Percentiles rank a stretch among this genome's conserved stretches.
Evolutionary conservation across 2,888 invertebrate genomes (phyloP).

Genomic region (Tipula vernalis): DNA sequence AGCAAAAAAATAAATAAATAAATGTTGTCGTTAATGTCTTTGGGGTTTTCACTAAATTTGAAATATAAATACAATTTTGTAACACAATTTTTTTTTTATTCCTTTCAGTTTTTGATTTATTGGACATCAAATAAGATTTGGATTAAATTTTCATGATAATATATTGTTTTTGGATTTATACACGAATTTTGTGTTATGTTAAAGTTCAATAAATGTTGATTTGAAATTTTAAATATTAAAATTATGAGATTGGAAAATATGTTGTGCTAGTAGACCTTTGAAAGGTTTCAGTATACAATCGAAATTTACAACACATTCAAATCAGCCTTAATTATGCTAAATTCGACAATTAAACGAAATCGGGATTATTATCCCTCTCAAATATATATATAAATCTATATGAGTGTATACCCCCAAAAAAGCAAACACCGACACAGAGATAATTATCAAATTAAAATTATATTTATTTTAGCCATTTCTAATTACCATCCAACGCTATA

Average conservation of each 20-base stretch:
- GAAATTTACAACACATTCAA: neutral
- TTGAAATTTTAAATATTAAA: neutral
- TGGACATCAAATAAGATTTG: slow-evolving; percentile 4
- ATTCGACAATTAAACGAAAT: neutral
- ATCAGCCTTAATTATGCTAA: too few species aligned
- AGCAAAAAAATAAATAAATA: neutral
- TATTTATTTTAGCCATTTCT: neutral
- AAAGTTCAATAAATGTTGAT: neutral
- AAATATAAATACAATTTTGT: neutral
- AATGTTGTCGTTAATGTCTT: slow-evolving; percentile 4
- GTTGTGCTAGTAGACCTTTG: too few species aligned
- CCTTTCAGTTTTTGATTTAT: neutral
- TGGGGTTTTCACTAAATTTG: neutral
- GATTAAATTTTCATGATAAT: neutral
- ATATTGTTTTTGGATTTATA: neutral
- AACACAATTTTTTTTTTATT: neutral
- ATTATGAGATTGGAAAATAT: neutral
- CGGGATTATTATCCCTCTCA: neutral
- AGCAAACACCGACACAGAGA: neutral
- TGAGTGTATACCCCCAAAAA: neutral
- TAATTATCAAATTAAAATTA: neutral
- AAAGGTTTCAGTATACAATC: too few species aligned
- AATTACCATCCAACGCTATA: neutral
- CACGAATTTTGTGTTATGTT: neutral
- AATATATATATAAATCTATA: too few species aligned